phyloP scores from a whole-genome alignment of 2,113 vertebrate genomes.

The Origma solitaria region DNA sequence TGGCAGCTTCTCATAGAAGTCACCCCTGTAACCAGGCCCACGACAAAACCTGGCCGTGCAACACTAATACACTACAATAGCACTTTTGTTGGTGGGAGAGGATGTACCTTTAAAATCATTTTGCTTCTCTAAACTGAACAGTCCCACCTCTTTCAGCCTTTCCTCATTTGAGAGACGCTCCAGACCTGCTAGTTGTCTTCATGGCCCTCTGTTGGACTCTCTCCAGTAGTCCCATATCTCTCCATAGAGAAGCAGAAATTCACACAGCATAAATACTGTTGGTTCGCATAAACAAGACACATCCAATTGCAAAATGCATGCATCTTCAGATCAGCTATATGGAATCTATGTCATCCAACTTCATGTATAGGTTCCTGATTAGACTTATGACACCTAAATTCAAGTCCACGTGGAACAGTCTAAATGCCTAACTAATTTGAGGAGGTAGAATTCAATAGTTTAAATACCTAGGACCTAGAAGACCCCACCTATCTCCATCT shows the following conservation, averaged over 20 bases:
- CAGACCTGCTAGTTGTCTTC: neutral
- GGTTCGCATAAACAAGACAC: neutral
- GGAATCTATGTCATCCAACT: neutral
- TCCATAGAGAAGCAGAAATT: neutral
- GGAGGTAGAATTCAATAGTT: neutral
- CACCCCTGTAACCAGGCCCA: no score
- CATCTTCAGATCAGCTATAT: neutral
- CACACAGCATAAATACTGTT: neutral
- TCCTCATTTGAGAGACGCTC: neutral
- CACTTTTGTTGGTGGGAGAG: neutral
- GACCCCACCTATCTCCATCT: neutral
- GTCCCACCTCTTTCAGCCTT: neutral
- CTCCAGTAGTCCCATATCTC: neutral
- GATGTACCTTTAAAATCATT: neutral
- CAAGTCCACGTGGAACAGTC: neutral
- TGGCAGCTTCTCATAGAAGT: neutral
- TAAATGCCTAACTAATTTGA: neutral
- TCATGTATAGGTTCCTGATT: neutral
- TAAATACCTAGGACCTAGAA: neutral
- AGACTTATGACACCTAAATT: neutral
- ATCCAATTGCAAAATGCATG: neutral
- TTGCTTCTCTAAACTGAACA: neutral
- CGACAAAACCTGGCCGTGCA: neutral
- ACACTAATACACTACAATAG: neutral
- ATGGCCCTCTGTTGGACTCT: neutral